Base-by-base conservation (phyloP, 1,140 invertebrate genomes). In the Drosophila erecta region DNA sequence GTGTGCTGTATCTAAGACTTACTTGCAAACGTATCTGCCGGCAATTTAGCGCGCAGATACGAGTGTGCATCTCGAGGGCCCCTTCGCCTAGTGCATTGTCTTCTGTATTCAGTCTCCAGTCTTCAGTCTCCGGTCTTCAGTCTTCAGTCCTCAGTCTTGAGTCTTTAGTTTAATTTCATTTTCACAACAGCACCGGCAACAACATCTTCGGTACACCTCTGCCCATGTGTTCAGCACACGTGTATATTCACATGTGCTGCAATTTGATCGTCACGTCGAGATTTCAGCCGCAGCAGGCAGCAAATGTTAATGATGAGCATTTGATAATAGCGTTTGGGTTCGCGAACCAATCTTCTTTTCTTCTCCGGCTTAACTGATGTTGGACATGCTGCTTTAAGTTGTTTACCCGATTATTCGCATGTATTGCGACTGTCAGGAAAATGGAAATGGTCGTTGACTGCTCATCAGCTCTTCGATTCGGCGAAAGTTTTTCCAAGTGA, bases 261-360 rank as follows among this genome's bases (percentile, higher is more conserved):
- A 89, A 86, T 87, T 83, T 86, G 83, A 87, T 86, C 83, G 66
- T 83, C 79, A 81, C 71, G 70, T 65, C 58, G 79, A 67, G 83
- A 86, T 87, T 67, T 46, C 53, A 55, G 57, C 66, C 76, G 44
- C 80, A 55, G 65, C 69, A 71, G 53, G 30, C 58, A 74, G 50
- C 69, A 76, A 86, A 86, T 87, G 79, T 76, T 87, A 79, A 79
- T 83, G 83, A 83, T 76, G 79, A 89, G 83, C 83, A 89, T 87
- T 89, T 89, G 83, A 83, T 89, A 89, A 87, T 87, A 76, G 46
- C 35, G 20, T 11, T 15, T 2, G 30, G 15, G 20, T 43, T 35
- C 14, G 30, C 50, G 17, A 30, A 46, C 11, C 41, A 44, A 57
- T 56, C 47, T 57, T 51, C 59, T 43, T 50, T 44, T 37, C 33